Evolutionary conservation across 2,113 vertebrate species (phyloP), one percentile per base, ranked within the genome.

Genomic region (Dolichallabes microphthalmus): DNA sequence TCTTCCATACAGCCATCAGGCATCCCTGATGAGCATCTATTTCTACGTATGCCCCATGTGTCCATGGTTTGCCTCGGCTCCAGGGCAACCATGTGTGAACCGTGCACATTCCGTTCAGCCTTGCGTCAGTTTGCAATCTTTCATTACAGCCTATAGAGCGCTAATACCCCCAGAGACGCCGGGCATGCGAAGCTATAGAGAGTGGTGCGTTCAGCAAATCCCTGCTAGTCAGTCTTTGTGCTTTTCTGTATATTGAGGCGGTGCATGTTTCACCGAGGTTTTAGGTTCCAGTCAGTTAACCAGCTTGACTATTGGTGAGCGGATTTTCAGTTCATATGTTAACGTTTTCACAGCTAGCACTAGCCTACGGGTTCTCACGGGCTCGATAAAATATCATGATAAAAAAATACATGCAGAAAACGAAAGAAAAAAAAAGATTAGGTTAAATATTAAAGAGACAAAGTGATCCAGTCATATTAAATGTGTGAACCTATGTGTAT

Each of bases 61-160:
- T 73, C 66, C 3, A 17, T 35, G 63, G 80, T 12, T 57, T 27
- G 15, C 30, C 52, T 4, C 57, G 2, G 52, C 52, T 82, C 50
- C 64, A 10, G 64, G 63, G 66, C 81, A 90, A 88, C 89, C 90
- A 91, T 6, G 87, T 71, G 83, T 86, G 89, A 88, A 87, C 84
- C 82, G 89, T 90, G 90, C 91, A 87, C 92, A 94, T 94, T 94
- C 93, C 93, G 89, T 90, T 90, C 87, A 83, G 90, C 90, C 90
- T 92, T 93, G 93, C 91, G 89, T 94, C 93, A 94, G 92, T 92
- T 89, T 84, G 87, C 89, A 90, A 91, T 92, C 91, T 93, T 93
- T 93, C 91, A 92, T 88, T 89, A 85, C 88, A 91, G 85, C 89
- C 93, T 92, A 92, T 93, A 91, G 88, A 87, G 89, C 88, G 90